Evolutionary conservation across 2,888 invertebrate genomes (phyloP).

Genomic region (Polylopha cassiicola): DNA sequence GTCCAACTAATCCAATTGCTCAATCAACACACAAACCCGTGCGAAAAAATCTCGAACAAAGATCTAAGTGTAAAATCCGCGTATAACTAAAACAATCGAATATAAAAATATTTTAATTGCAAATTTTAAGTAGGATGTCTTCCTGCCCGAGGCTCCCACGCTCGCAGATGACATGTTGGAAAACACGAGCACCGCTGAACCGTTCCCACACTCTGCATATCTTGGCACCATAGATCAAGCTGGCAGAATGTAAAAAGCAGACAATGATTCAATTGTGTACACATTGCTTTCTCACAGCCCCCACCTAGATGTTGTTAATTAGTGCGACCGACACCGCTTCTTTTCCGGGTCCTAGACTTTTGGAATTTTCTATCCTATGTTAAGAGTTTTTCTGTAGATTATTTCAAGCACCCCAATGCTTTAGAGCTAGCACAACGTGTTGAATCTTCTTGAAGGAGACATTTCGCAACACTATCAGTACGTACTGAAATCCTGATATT

Average conservation of each 20-base stretch:
- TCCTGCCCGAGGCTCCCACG: constrained; percentile 57
- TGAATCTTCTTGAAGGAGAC: too few relatives aligned
- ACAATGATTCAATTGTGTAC: constrained; percentile 76
- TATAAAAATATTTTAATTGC: constrained; percentile 46
- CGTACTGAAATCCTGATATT: too few relatives aligned
- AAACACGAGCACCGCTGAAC: constrained; percentile 53
- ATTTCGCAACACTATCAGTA: too few relatives aligned
- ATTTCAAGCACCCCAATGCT: too few relatives aligned
- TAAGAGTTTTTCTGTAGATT: too few relatives aligned
- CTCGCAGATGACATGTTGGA: constrained; percentile 67
- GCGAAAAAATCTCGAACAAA: constrained; percentile 1
- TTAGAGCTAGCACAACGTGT: too few relatives aligned
- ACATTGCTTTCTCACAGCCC: constrained; percentile 72
- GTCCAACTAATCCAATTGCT: background rate
- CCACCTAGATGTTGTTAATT: constrained; percentile 67
- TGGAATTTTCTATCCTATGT: too few relatives aligned
- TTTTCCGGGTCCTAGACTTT: constrained; percentile 41
- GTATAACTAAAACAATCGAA: constrained; percentile 38
- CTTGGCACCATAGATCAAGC: constrained; percentile 73
- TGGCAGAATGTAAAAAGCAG: constrained; percentile 67
- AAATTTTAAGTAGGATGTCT: constrained; percentile 41
- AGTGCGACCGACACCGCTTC: constrained; percentile 59
- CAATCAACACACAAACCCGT: background rate
- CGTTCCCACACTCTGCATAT: constrained; percentile 76
- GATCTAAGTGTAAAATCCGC: background rate